Conservation (phyloP, 2,888 invertebrate species). For the Xanthia icteritia region DNA sequence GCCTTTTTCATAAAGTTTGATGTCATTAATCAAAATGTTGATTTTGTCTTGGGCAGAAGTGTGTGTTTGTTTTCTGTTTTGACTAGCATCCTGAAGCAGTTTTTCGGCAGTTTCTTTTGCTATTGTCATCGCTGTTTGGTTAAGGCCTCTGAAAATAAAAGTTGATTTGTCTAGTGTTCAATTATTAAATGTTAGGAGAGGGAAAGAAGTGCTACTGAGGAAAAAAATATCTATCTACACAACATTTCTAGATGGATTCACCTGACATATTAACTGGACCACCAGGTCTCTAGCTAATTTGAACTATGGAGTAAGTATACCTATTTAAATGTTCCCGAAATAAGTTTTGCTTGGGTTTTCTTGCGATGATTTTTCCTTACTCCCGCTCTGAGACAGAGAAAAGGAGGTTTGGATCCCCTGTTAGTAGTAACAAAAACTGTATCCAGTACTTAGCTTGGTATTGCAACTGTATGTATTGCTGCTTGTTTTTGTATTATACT, state of each 20-base stretch:
- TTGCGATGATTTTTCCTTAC: neutral
- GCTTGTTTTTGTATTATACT: neutral
- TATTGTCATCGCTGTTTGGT: conserved; percentile 91
- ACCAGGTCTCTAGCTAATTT: neutral
- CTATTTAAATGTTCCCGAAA: neutral
- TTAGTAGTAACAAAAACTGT: neutral
- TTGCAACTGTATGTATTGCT: neutral
- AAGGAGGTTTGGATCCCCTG: no score
- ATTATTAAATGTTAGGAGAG: neutral
- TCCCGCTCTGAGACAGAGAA: neutral
- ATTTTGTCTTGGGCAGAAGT: conserved; percentile 95
- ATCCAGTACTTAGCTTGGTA: neutral
- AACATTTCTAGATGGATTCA: neutral
- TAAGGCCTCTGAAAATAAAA: conserved; percentile 88
- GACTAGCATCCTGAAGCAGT: conserved; percentile 93
- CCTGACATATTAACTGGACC: neutral
- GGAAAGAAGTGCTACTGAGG: neutral
- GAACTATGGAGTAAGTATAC: no score
- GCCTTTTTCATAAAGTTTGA: conserved; percentile 95
- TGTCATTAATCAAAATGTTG: conserved; percentile 93
- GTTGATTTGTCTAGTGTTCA: neutral
- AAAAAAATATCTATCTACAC: neutral
- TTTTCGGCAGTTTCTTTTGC: conserved; percentile 94
- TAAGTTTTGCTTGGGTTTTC: neutral
- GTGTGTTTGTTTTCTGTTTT: conserved; percentile 94